These are phyloP conservation scores for Scrobipalpa atriplicella DNA, from an alignment of 2,888 invertebrate genomes.

Conservation along the genomic window DNA sequence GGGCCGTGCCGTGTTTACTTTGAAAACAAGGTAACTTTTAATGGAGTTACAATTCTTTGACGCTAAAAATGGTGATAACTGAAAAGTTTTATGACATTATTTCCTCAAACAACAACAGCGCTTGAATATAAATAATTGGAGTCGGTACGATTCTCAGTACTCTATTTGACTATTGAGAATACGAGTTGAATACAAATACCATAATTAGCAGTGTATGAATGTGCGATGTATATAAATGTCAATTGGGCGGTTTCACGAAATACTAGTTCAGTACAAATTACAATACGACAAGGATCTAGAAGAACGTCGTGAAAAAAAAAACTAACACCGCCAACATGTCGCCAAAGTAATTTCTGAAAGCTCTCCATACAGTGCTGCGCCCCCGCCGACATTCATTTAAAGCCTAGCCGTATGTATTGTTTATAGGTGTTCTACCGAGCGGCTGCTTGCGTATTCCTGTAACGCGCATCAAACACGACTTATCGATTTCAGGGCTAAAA, in stretches of 20 bases:
- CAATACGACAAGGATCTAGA: too few relatives aligned
- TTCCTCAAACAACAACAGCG: conserved; percentile 27
- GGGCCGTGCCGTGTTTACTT: conserved; percentile 66
- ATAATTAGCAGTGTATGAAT: conserved; percentile 53
- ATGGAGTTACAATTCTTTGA: conserved; percentile 78
- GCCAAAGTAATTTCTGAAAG: too few relatives aligned
- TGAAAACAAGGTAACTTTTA: conserved; percentile 77
- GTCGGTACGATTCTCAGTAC: not conserved
- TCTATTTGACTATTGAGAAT: not conserved
- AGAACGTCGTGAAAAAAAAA: too few relatives aligned
- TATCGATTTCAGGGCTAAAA: conserved; percentile 66
- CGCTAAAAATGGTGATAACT: conserved; percentile 57
- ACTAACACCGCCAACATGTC: too few relatives aligned
- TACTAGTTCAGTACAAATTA: not conserved
- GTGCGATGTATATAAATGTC: conserved; percentile 29
- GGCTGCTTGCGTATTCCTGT: conserved; percentile 53
- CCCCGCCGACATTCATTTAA: not conserved
- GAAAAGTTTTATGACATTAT: conserved; percentile 36
- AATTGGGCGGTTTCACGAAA: conserved; percentile 24
- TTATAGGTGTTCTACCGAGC: conserved; percentile 26
- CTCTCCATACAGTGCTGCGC: too few relatives aligned
- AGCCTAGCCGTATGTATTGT: conserved; percentile 26
- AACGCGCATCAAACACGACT: conserved; percentile 61
- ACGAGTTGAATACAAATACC: conserved; percentile 47
- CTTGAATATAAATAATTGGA: conserved; percentile 32